Evolutionary conservation across 1,140 invertebrate species (phyloP).

Genomic region (Calephelis nemesis): DNA sequence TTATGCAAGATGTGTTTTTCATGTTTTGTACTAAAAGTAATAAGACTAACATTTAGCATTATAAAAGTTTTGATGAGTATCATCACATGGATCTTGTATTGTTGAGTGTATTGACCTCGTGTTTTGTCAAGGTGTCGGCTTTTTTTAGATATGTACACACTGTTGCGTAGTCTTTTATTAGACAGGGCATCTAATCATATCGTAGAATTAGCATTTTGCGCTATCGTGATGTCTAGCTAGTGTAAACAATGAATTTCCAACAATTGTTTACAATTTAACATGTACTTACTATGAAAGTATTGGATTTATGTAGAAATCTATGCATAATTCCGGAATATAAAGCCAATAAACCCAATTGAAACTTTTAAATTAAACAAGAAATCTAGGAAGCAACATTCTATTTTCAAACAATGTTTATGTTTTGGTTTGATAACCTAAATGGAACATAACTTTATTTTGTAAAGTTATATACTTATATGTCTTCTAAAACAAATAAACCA

Average conservation of each 20-base stretch:
- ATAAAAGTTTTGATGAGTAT: slow-evolving; percentile 25
- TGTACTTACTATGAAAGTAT: no score
- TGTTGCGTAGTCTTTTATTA: slow-evolving; percentile 61
- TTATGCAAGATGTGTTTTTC: neutral
- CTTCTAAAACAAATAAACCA: no score
- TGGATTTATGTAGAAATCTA: no score
- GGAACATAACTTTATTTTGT: no score
- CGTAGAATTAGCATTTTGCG: slow-evolving; percentile 10
- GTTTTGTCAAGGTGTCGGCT: slow-evolving; percentile 78
- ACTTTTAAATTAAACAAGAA: no score
- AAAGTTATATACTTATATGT: no score
- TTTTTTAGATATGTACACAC: slow-evolving; percentile 77
- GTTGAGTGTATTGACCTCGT: slow-evolving; percentile 77
- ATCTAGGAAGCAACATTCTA: no score
- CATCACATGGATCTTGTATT: slow-evolving; percentile 70
- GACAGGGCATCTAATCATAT: slow-evolving; percentile 3
- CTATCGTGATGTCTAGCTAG: slow-evolving; percentile 7
- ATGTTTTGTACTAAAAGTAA: neutral
- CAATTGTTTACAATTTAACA: neutral
- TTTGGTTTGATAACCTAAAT: no score
- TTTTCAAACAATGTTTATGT: no score
- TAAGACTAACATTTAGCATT: slow-evolving; percentile 22
- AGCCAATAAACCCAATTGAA: no score
- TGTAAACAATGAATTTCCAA: slow-evolving; percentile 7
- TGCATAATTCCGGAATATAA: no score